A percentile compares a stretch with the other conserved stretches of the same genome.
Evolutionary conservation across 2,797 vertebrate species (phyloP).

Genomic region (Labroides dimidiatus): DNA sequence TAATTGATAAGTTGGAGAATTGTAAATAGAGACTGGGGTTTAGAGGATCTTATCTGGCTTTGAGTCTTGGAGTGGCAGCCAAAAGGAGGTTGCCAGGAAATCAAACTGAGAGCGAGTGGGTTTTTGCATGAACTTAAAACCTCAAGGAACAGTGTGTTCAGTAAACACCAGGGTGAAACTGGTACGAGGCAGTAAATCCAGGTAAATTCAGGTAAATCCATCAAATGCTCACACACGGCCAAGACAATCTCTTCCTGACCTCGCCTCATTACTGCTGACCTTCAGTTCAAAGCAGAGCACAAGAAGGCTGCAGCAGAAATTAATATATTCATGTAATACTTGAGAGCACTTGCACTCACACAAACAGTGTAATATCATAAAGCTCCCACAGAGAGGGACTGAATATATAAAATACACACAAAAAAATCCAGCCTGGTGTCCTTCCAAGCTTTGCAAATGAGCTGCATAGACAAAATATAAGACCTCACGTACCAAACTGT

Average conservation of each 20-base stretch:
- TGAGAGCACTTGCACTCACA: constrained; percentile 7
- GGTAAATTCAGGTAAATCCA: constrained; percentile 58
- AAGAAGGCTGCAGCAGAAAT: constrained; percentile 10
- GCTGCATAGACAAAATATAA: neutral
- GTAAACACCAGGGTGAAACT: constrained; percentile 11
- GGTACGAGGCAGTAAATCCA: constrained; percentile 44
- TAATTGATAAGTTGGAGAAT: constrained; percentile 46
- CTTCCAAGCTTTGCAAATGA: neutral
- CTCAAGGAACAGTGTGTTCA: constrained; percentile 36
- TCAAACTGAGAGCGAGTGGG: constrained; percentile 29
- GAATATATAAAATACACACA: neutral
- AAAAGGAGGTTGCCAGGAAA: constrained; percentile 43
- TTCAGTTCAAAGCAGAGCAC: constrained; percentile 34
- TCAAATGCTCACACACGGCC: constrained; percentile 37
- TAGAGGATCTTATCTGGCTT: constrained; percentile 38
- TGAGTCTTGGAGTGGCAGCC: constrained; percentile 14
- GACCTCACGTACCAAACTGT: no score
- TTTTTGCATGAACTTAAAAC: constrained; percentile 34
- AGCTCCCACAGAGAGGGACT: neutral
- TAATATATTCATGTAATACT: constrained; percentile 17
- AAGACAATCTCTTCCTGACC: constrained; percentile 47
- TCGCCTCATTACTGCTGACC: constrained; percentile 54
- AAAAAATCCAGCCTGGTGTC: neutral
- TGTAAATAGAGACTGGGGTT: constrained; percentile 30
- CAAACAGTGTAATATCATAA: neutral